Evolutionary conservation across 2,797 vertebrate genomes (phyloP), one percentile per base, ranked within the genome.

Genomic region (Semotilus atromaculatus): DNA sequence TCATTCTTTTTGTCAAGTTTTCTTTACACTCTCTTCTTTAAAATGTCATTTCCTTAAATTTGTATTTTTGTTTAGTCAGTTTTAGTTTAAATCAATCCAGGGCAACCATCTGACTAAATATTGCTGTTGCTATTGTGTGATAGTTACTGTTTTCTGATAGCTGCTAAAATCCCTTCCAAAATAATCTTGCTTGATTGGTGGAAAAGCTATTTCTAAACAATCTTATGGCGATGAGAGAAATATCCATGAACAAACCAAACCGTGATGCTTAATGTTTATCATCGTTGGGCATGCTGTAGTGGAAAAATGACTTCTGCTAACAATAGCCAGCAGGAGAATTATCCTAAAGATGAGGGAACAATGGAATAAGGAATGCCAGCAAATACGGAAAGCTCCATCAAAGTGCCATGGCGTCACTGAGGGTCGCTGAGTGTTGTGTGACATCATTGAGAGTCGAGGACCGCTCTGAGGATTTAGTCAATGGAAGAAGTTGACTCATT

Each of bases 401-500:
- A 77, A 84, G 88, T 55, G 74, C 78, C 51, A 85, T 87, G 86
- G 89, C 90, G 90, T 92, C 90, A 93, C 90, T 88, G 88, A 87
- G 72, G 71, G 80, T 84, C 68, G 5, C 29, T 6, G 67, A 72
- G 53, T 38, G 40, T 23, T 72, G 21, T 43, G 85, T 89, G 88
- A 91, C 90, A 92, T 93, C 91, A 94, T 92, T 89, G 88, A 86
- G 76, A 74, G 81, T 85, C 51, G 7, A 18, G 23, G 55, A 89
- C 86, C 62, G 68, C 74, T 86, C 84, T 75, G 77, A 85, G 71
- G 89, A 91, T 73, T 87, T 88, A 88, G 91, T 91, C 89, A 89
- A 80, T 16, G 86, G 75, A 88, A 86, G 68, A 80, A 85, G 74
- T 90, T 93, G 93, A 94, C 88, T 95, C 93, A 94, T 86, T 87